Conservation (phyloP, 2,888 invertebrate genomes). For the Meteorus cinctellus region DNA sequence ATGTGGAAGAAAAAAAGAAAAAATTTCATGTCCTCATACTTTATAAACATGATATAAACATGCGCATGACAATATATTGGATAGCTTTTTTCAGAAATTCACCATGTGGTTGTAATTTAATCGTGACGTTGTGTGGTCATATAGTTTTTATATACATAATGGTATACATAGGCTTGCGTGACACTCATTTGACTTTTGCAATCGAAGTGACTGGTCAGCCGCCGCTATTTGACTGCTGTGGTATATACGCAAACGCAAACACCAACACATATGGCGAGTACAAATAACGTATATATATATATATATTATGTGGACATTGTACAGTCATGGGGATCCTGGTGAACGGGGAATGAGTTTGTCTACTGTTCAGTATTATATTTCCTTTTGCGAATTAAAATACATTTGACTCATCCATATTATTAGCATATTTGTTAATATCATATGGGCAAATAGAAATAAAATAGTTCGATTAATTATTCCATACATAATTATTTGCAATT, state of each 20-base stretch:
- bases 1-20: too few species aligned
- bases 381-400: neutral
- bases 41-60: too few species aligned
- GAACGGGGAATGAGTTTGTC: slow-evolving; percentile 7
- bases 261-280: slow-evolving; percentile 2
- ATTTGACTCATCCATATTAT: slow-evolving; percentile 37
- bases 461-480: too few species aligned
- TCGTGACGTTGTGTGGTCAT: slow-evolving; percentile 1
- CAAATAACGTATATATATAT: neutral
- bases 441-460: neutral
- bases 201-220: slow-evolving; percentile 40
- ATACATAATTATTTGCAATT: too few species aligned
- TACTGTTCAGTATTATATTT: slow-evolving; percentile 1
- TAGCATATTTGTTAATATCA: neutral
- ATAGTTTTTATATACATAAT: slow-evolving; percentile 16
- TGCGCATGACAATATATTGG: neutral
- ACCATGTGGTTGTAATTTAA: slow-evolving; percentile 17
- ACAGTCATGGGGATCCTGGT: neutral
- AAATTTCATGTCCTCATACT: too few species aligned
- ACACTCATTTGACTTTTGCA: slow-evolving; percentile 31
- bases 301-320: neutral
- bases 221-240: slow-evolving; percentile 35
- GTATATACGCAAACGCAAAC: slow-evolving; percentile 25
- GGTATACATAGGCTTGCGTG: slow-evolving; percentile 26
- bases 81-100: neutral